Percentiles rank a stretch among this genome's conserved stretches.
Conservation (phyloP, 53 echinoderm and acorn worm genomes). For the Zoroaster sp. region DNA sequence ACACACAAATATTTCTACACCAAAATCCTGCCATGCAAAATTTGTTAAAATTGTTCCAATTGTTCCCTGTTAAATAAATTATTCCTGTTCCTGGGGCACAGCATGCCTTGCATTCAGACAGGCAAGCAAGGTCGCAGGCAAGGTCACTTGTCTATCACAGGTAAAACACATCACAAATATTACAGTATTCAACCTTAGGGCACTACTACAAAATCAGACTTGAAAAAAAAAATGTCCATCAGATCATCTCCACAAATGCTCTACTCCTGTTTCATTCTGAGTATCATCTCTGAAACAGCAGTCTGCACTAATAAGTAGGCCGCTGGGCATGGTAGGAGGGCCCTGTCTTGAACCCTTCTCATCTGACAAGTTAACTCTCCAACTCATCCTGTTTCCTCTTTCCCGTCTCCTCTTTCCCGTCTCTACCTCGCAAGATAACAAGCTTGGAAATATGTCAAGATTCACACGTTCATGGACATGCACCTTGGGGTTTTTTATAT, state of each 20-base stretch:
- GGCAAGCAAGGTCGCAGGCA: background rate
- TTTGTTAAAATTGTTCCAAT: no score
- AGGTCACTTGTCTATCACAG: background rate
- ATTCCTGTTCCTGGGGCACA: no score
- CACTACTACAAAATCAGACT: background rate
- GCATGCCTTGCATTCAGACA: background rate
- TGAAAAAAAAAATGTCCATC: background rate
- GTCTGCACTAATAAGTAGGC: background rate
- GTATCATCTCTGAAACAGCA: background rate
- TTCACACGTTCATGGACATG: background rate
- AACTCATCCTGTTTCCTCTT: background rate
- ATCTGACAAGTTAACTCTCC: background rate
- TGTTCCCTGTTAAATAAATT: no score
- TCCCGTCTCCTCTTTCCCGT: background rate
- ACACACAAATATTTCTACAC: no score
- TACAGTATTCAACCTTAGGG: background rate
- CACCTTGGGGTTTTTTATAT: background rate
- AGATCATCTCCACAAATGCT: background rate
- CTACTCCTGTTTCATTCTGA: background rate
- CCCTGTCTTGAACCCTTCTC: background rate
- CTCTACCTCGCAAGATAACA: background rate
- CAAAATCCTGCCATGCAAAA: no score
- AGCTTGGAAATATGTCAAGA: background rate
- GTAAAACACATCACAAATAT: background rate
- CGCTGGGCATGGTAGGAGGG: background rate